phyloP scores from a whole-genome alignment of 2,113 vertebrate genomes.

The Vimba vimba region DNA sequence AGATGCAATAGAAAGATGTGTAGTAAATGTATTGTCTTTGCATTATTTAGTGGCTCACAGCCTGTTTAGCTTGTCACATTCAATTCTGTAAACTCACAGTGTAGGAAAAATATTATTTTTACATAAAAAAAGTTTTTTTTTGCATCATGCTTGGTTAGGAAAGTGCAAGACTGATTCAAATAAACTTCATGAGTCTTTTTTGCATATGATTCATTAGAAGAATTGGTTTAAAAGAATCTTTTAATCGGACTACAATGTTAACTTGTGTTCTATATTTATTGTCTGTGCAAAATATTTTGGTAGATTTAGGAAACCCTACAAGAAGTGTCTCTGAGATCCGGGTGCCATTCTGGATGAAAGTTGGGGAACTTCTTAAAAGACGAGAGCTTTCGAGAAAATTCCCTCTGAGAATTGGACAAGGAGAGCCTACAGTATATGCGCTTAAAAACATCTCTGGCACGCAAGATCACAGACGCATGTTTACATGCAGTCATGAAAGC shows the following conservation, averaged over 20 bases:
- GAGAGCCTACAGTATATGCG: neutral
- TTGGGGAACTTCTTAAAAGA: neutral
- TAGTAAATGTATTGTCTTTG: too few relatives aligned
- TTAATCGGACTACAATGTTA: neutral
- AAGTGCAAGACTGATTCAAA: too few relatives aligned
- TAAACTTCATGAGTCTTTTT: neutral
- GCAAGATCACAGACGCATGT: slow-evolving; percentile 1
- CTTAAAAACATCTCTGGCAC: neutral
- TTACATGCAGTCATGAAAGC: slow-evolving; percentile 4
- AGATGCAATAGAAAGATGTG: neutral
- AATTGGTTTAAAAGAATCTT: neutral
- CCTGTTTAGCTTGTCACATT: too few relatives aligned
- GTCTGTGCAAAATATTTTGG: neutral
- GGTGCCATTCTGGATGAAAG: neutral
- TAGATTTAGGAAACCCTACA: neutral
- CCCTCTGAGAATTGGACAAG: neutral
- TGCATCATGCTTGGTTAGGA: too few relatives aligned
- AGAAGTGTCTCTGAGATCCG: neutral
- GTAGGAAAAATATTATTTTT: too few relatives aligned
- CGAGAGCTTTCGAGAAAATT: neutral
- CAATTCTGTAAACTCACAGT: too few relatives aligned
- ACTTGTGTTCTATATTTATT: neutral
- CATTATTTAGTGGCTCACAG: too few relatives aligned
- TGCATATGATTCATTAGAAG: neutral
- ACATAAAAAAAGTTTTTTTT: too few relatives aligned